Evolutionary conservation across 1,140 invertebrate genomes (phyloP).

Genomic region (Copidosoma floridanum): DNA sequence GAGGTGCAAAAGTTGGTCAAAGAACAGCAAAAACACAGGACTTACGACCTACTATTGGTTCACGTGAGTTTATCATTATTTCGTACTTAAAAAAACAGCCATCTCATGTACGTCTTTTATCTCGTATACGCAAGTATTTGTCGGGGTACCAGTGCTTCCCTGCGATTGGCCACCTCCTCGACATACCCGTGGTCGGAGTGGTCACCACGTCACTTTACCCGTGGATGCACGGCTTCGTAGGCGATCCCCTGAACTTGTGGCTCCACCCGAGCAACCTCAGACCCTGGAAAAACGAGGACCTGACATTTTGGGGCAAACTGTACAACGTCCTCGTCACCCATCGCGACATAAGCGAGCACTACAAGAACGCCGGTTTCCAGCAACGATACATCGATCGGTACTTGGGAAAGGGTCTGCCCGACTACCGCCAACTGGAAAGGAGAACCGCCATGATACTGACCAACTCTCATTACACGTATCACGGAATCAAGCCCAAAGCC

Average conservation of each 20-base stretch:
- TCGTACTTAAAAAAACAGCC: not conserved
- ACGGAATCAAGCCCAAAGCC: not conserved
- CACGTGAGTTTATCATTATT: constrained; percentile 29
- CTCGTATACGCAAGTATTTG: not conserved
- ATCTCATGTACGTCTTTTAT: not conserved
- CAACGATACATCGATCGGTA: too few relatives aligned
- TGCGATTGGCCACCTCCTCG: constrained; percentile 59
- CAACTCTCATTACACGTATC: not conserved
- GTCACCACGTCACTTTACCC: constrained; percentile 60
- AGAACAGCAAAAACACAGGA: constrained; percentile 34
- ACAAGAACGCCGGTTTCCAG: too few relatives aligned
- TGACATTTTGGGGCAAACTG: too few relatives aligned
- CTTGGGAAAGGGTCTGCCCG: constrained; percentile 51
- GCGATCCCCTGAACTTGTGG: constrained; percentile 60
- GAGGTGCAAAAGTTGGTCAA: constrained; percentile 33
- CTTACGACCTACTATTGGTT: constrained; percentile 36
- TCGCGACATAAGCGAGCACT: too few relatives aligned
- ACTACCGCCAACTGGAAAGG: constrained; percentile 29
- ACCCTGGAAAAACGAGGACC: too few relatives aligned
- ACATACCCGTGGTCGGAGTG: constrained; percentile 61
- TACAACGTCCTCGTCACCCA: too few relatives aligned
- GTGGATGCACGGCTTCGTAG: constrained; percentile 62
- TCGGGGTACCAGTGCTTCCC: constrained; percentile 41
- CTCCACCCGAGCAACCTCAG: constrained; percentile 30
- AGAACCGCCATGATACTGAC: not conserved